A percentile compares a stretch with the other conserved stretches of the same genome.
These are phyloP conservation scores for Melanerpes aurifrons DNA, from an alignment of 2,113 vertebrate species.

Conservation along the genomic window DNA sequence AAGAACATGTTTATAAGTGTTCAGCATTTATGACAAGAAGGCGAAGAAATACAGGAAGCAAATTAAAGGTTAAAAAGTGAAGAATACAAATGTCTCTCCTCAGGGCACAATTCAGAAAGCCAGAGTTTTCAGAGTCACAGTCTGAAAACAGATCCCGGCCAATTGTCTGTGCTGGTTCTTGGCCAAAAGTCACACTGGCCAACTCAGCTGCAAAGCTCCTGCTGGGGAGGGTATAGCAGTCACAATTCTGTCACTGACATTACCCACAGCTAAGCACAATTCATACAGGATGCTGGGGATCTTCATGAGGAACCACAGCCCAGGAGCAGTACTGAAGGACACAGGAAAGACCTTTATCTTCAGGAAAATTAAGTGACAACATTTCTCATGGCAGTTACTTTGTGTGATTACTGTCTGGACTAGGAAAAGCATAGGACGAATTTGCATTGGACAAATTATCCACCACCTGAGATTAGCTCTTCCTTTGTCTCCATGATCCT, in stretches of 20 bases:
- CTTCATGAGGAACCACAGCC: background rate
- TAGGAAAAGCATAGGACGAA: background rate
- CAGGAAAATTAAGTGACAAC: background rate
- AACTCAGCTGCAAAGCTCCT: background rate
- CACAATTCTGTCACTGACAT: background rate
- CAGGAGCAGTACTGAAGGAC: background rate
- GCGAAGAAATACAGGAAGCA: background rate
- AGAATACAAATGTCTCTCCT: background rate
- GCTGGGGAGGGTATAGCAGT: background rate
- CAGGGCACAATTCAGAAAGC: background rate
- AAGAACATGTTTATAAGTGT: background rate
- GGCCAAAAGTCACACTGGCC: background rate
- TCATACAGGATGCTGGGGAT: background rate
- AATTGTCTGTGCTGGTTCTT: background rate
- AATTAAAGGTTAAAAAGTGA: background rate
- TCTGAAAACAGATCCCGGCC: background rate
- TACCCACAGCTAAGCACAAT: background rate
- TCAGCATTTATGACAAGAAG: background rate
- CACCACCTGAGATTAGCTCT: background rate
- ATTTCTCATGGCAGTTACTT: background rate
- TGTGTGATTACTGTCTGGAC: background rate
- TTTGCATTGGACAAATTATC: background rate
- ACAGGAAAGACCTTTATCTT: background rate
- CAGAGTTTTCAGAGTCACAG: background rate
- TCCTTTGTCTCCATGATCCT: background rate